Evolutionary conservation across 2,888 invertebrate species (phyloP).

Genomic region (Leptinotarsa peninsularis): DNA sequence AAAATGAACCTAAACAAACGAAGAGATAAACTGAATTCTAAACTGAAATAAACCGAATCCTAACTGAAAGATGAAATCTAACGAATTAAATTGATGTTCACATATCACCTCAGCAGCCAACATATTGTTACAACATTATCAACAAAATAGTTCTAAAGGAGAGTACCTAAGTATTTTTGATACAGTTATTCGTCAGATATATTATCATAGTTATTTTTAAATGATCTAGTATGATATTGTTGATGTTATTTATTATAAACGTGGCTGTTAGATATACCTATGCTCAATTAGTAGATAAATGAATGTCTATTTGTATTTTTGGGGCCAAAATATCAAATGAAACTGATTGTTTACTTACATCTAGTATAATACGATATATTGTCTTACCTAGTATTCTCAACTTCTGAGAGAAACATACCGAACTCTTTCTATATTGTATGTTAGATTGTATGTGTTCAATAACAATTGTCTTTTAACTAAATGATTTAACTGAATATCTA

Average conservation of each 20-base stretch:
- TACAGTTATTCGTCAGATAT: conserved; percentile 58
- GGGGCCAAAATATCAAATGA: conserved; percentile 50
- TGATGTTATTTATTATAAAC: conserved; percentile 52
- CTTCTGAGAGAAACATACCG: background rate
- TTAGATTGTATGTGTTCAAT: conserved; percentile 14
- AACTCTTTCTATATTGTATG: conserved; percentile 1
- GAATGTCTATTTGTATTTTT: conserved; percentile 52
- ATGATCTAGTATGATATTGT: conserved; percentile 51
- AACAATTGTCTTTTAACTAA: conserved; percentile 4
- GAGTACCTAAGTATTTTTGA: conserved; percentile 59
- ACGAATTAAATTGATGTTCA: conserved; percentile 43
- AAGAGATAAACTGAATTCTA: conserved; percentile 39
- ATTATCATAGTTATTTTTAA: conserved; percentile 51
- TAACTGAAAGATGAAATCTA: conserved; percentile 44
- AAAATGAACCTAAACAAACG: conserved; percentile 43
- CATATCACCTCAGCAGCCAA: conserved; percentile 46
- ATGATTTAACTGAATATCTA: background rate
- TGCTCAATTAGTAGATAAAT: conserved; percentile 56
- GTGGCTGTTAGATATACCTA: conserved; percentile 53
- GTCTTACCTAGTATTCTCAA: background rate
- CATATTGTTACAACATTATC: conserved; percentile 41
- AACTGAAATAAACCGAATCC: conserved; percentile 34
- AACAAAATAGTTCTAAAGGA: conserved; percentile 48
- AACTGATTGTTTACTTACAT: conserved; percentile 2
- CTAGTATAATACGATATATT: background rate